phyloP scores from a whole-genome alignment of 2,113 vertebrate genomes.

The Silurus asotus region DNA sequence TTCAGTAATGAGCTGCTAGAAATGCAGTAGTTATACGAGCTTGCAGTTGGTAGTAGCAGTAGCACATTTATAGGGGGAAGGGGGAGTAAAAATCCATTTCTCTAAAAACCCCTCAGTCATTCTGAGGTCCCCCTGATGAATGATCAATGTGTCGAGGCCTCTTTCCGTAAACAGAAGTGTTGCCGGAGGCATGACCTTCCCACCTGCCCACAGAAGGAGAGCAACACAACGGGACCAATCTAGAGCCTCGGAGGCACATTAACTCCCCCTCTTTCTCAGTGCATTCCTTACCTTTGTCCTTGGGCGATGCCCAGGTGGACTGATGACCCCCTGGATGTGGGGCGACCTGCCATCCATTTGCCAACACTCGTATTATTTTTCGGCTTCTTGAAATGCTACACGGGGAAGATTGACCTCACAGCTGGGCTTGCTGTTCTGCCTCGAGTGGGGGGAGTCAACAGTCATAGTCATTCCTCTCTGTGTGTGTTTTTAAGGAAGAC shows the following conservation, averaged over 20 bases:
- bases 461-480: constrained; percentile 61
- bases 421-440: constrained; percentile 64
- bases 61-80: not conserved
- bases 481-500: constrained; percentile 65
- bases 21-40: not conserved
- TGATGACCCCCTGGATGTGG: constrained; percentile 58
- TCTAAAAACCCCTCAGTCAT: not conserved
- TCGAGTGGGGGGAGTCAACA: constrained; percentile 56
- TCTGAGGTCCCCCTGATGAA: not conserved
- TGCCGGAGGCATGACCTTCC: constrained; percentile 55
- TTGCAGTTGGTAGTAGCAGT: not conserved
- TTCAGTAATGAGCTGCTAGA: not conserved
- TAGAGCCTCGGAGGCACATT: constrained; percentile 41
- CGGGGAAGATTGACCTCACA: constrained; percentile 70
- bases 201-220: constrained; percentile 56
- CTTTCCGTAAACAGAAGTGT: constrained; percentile 34
- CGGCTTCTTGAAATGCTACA: constrained; percentile 71
- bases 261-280: constrained; percentile 14
- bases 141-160: constrained; percentile 27
- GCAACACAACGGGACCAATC: constrained; percentile 39
- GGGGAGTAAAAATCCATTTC: not conserved
- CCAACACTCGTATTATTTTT: constrained; percentile 75
- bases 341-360: constrained; percentile 65
- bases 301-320: constrained; percentile 56
- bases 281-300: constrained; percentile 57